These are phyloP conservation scores for Caenorhabditis elegans DNA, from an alignment of 1,140 invertebrate genomes.

Conservation along the genomic window DNA sequence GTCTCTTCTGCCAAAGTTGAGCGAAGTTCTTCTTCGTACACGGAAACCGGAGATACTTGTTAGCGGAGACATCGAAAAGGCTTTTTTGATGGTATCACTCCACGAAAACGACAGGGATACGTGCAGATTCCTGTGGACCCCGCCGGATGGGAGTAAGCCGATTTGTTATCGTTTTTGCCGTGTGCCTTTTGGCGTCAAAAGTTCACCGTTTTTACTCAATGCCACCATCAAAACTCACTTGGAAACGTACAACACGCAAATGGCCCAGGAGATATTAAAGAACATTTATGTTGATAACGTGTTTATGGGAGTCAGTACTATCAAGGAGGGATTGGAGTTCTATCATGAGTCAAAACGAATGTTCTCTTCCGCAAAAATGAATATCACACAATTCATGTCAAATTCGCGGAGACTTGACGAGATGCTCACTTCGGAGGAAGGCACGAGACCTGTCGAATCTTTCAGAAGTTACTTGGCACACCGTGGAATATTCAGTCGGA, in stretches of 20 bases:
- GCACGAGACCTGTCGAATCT: too few relatives aligned
- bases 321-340: constrained; percentile 25
- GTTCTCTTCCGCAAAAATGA: constrained; percentile 46
- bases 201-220: constrained; percentile 43
- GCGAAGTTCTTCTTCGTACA: constrained; percentile 42
- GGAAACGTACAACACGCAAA: background rate
- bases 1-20: constrained; percentile 46
- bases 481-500: too few relatives aligned
- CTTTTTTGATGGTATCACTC: constrained; percentile 48
- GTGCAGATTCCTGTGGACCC: constrained; percentile 52
- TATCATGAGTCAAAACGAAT: constrained; percentile 4
- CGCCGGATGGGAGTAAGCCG: constrained; percentile 16
- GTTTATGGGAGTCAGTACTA: background rate
- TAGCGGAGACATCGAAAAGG: constrained; percentile 49
- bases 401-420: constrained; percentile 35
- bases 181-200: constrained; percentile 46
- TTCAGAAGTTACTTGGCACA: too few relatives aligned
- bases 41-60: constrained; percentile 20
- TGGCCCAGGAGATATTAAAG: background rate
- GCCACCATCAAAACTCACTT: constrained; percentile 45
- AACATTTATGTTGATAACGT: constrained; percentile 54
- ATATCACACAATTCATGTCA: constrained; percentile 46
- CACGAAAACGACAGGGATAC: constrained; percentile 37
- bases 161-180: constrained; percentile 36
- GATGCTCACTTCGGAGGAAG: background rate